Base-by-base conservation (phyloP, 2,888 invertebrate genomes). In the Vanessa cardui region DNA sequence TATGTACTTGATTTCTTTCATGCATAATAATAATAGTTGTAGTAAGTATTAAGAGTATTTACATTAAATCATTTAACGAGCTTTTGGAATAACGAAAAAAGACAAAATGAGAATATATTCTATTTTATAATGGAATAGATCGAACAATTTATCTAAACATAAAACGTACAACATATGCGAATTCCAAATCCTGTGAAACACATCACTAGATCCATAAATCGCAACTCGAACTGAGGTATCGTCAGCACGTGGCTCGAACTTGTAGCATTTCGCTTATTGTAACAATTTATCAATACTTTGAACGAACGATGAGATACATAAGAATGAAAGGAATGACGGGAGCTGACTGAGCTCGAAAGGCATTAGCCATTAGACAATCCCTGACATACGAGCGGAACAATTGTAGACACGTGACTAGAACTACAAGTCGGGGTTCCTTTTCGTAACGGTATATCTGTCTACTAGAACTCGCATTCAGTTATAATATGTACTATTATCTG, bases 221-320 rank as follows among this genome's bases (percentile, higher is more conserved):
- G 63, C 77, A 79, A 76, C 76, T 75, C 78, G 76, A 77, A 83
- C 81, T 84, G 83, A 84, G 79, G 81, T 78, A 81, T 80, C 71
- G 79, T 73, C 69, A 68, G 75, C 79, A 80, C 80, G 82, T 81
- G 79, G 80, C 78, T 66, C 62, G 73, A 68, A 73, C 56, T 66
- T 66, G 64, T 69, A 66, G 65, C 68, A 50, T 62, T 62, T 64
- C 61, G 56, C 18, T 58, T 64, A 72, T 70, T 66, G 70, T 64
- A 66, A 60, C 66, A 64, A 72, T 72, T 64, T 68, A 72, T 72
- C 72, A 72, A 72, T 72, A 72, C 64, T 63, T 66, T 64, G 64
- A 66, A 60, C 50, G 47, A 45, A 66, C 54, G 21, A 65, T 65
- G n/a, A 62, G 56, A 58, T 58, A 44, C 54, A 66, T 66, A 58